Base-by-base conservation (phyloP, 1,140 invertebrate species). In the Pseudomyrmex gracilis region DNA sequence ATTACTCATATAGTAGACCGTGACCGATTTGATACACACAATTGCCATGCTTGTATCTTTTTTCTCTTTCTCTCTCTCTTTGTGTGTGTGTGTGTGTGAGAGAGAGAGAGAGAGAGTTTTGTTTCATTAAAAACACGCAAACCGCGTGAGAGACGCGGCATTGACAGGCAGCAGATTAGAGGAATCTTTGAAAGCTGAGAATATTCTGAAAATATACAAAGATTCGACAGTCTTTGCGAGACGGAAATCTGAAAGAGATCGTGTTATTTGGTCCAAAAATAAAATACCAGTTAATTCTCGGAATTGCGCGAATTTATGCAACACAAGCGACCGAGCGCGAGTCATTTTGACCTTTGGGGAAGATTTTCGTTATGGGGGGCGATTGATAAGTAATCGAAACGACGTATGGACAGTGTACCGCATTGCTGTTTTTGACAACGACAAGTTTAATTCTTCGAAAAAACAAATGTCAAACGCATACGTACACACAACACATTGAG, bases 21-120 rank as follows among this genome's bases (percentile, higher is more conserved):
- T 80, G 67, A 58, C 76, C 66, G 22, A 80, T 71, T 80, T 71
- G 76, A 80, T 70, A 34, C 17, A 71, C 53, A 13, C 17, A 22
- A 45, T 20, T 43, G 53, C 20, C 17, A 22, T 20, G 10, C 53
- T 53, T 55, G 20, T 49, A 13, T 13, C 13, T 80, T 60, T 80
- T 60, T 58, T 15, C 66, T 58, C 34, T 34, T 34, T 34, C 34
- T 34, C 5, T 34, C 5, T 34, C 34, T 34, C 5, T 34, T 7
- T 34, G 5, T 7, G 34, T 1, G 5, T 34, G 34, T 34, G 34
- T 34, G 5, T 34, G 34, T 34, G 34, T 1, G 2, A 34, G 5
- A 34, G 34, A 34, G 24, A 13, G 34, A 5, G 2, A 34, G 5
- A 34, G 34, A 34, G 24, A 13, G 70, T 58, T 66, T 70, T 47